phyloP scores from a whole-genome alignment of 2,113 vertebrate species.

The Dromiciops gliroides region DNA sequence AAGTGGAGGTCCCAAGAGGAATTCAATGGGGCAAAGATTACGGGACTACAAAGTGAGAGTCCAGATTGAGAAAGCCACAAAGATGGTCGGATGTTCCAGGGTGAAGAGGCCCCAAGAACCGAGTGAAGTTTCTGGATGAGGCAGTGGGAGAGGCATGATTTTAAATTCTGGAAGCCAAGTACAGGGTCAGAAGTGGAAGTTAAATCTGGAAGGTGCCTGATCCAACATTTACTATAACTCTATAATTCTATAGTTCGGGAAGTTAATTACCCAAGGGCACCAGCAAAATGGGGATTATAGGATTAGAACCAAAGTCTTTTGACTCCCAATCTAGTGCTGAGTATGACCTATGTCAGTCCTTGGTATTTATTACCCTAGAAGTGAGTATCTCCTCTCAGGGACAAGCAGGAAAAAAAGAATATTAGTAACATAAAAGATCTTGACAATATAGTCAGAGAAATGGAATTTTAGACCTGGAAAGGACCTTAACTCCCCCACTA shows the following conservation, averaged over 20 bases:
- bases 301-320: background rate
- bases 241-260: background rate
- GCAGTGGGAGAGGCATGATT: background rate
- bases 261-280: background rate
- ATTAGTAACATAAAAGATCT: background rate
- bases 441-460: background rate
- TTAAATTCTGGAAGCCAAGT: too few species aligned
- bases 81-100: background rate
- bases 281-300: background rate
- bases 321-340: background rate
- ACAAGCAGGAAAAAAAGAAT: too few species aligned
- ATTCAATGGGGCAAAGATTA: background rate
- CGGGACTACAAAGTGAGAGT: background rate
- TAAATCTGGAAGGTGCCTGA: background rate
- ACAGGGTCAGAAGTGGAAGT: background rate
- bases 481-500: too few species aligned
- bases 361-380: background rate
- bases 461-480: too few species aligned
- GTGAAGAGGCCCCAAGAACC: too few species aligned
- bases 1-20: background rate
- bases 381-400: too few species aligned
- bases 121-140: background rate
- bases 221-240: background rate
- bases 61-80: background rate
- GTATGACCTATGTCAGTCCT: background rate